Evolutionary conservation across 2,888 invertebrate genomes (phyloP), one percentile per base, ranked within the genome.

Genomic region (Lingula anatina): DNA sequence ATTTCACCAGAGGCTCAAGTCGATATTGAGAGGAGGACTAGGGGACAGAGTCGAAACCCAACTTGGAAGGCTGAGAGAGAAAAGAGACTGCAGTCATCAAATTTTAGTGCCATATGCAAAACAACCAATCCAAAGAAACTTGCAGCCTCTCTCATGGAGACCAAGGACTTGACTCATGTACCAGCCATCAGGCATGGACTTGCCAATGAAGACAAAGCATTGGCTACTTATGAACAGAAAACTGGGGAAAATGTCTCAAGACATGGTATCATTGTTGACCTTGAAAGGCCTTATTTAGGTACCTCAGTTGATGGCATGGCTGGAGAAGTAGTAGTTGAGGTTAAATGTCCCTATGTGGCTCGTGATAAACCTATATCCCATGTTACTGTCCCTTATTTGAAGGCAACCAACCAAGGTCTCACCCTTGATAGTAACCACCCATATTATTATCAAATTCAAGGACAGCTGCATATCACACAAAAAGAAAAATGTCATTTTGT

Each of bases 71-170:
- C 51, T 23, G 51, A 55, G 39, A 44, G 55, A 23, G 38, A 28
- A 37, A 46, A 44, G 28, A 37, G 58, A 18, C 18, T 56, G 2
- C 35, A 46, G 21, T 56, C 58, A 7, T 56, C 56, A 21, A 53
- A 39, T 20, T 56, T 55, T 48, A 55, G 56, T 15, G 37, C 44
- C 3, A 51, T 53, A 3, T 51, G 55, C 25, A 50, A 50, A 39
- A 23, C 36, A 2, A 54, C 23, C 20, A 36, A n/a, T n/a, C n/a
- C n/a, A n/a, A n/a, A n/a, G n/a, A n/a, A 39, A 39, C 18, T n/a
- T 9, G 39, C 39, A 7, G 12, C 15, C 7, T n/a, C 15, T 18
- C 20, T 39, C 7, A 18, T 20, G 20, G 18, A 7, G 18, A 9
- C 31, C 15, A 31, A 31, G 31, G 7, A 9, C 15, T 31, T 31